Percentiles rank a stretch among this genome's conserved stretches.
Evolutionary conservation across 2,113 vertebrate species (phyloP).

Genomic region (Cephalopholis sonnerati): DNA sequence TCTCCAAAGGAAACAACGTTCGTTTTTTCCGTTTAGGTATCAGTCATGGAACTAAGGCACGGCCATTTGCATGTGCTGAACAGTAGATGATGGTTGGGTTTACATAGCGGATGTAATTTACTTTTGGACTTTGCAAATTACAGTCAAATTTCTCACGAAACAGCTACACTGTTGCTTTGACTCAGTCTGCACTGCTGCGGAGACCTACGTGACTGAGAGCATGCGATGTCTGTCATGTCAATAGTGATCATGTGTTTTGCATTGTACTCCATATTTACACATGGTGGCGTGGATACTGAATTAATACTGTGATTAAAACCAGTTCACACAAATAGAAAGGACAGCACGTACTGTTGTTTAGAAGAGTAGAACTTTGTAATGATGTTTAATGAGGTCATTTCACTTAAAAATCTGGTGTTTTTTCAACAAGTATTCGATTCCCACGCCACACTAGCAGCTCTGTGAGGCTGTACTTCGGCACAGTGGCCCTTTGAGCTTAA

Average conservation of each 20-base stretch:
- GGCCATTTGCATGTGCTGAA: conserved; percentile 47
- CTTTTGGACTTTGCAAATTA: conserved; percentile 15
- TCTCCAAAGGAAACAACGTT: conserved; percentile 53
- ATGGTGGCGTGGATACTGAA: background rate
- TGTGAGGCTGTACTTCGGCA: background rate
- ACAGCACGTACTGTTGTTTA: background rate
- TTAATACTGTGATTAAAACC: background rate
- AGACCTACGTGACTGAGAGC: background rate
- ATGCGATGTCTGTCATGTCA: background rate
- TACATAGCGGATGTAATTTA: conserved; percentile 6
- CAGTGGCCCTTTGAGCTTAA: background rate
- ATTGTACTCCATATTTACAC: background rate
- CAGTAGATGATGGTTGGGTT: background rate
- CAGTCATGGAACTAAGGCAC: conserved; percentile 31
- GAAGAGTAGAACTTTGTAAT: background rate
- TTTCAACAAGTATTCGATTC: background rate
- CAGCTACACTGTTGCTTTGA: background rate
- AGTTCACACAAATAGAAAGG: background rate
- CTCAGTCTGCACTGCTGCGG: background rate
- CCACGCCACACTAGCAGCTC: background rate
- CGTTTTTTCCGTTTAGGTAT: conserved; percentile 16
- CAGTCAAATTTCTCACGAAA: background rate
- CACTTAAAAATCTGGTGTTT: background rate
- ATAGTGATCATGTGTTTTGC: background rate
- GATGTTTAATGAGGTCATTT: background rate